phyloP scores from a whole-genome alignment of 2,113 vertebrate species.

The Chloropsis hardwickii region DNA sequence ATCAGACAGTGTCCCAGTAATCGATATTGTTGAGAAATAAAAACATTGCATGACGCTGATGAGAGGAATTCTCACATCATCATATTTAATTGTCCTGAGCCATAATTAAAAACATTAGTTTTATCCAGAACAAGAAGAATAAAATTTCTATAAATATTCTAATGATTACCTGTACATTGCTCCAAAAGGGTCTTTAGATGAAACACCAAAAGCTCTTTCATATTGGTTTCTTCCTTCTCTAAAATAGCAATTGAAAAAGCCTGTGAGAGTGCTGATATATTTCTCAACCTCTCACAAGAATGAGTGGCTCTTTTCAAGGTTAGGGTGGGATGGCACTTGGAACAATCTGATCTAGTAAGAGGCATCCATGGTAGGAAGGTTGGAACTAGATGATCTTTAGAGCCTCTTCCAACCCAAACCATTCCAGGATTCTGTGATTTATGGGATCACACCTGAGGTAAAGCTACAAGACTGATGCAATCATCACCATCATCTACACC shows the following conservation, averaged over 20 bases:
- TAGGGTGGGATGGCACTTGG: not conserved
- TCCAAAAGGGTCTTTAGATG: conserved; percentile 78
- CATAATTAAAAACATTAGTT: not conserved
- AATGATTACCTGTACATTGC: conserved; percentile 85
- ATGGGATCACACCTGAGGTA: not conserved
- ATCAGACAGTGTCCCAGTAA: not conserved
- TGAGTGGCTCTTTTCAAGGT: not conserved
- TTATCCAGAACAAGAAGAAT: not conserved
- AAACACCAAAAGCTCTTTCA: conserved; percentile 77
- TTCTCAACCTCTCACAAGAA: not conserved
- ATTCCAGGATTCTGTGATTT: not conserved
- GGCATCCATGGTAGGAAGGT: no score
- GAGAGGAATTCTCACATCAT: not conserved
- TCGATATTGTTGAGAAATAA: not conserved
- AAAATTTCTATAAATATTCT: not conserved
- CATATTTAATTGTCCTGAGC: not conserved
- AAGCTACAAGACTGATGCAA: not conserved
- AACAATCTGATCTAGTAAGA: not conserved
- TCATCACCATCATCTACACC: not conserved
- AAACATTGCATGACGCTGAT: not conserved
- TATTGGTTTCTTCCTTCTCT: conserved; percentile 88
- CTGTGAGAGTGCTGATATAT: not conserved
- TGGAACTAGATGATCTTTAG: not conserved
- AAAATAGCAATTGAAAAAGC: not conserved
- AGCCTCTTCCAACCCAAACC: not conserved